Evolutionary conservation across 2,113 vertebrate genomes (phyloP).

Genomic region (Prunella fulvescens): DNA sequence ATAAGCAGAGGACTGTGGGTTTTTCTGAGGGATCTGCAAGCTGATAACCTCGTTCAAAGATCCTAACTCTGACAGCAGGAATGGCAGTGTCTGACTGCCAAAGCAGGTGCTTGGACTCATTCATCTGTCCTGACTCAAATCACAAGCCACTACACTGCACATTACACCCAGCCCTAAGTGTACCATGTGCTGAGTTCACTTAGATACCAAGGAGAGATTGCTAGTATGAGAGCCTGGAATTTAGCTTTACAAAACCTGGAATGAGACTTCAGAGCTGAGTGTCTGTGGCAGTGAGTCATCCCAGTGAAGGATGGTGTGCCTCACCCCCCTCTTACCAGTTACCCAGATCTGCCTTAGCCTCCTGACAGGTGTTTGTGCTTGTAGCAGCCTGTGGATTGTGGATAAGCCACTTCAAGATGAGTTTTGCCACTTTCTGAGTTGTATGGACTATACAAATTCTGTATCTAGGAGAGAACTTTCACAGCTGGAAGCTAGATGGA

Average conservation of each 20-base stretch:
- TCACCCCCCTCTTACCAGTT: neutral
- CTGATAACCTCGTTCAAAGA: neutral
- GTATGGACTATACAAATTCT: neutral
- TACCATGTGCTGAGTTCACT: neutral
- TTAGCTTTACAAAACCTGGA: neutral
- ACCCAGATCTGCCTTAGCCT: neutral
- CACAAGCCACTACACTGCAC: neutral
- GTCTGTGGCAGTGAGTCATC: neutral
- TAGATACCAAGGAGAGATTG: neutral
- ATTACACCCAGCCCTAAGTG: neutral
- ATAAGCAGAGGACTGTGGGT: neutral
- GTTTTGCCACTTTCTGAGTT: neutral
- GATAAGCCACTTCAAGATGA: neutral
- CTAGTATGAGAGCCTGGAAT: neutral
- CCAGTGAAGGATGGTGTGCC: neutral
- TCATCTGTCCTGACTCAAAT: neutral
- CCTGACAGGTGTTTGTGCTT: neutral
- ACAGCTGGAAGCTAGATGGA: neutral
- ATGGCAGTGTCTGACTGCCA: neutral
- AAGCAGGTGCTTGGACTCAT: neutral
- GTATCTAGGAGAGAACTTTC: neutral
- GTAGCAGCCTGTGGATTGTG: neutral
- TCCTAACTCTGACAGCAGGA: neutral
- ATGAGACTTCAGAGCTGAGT: neutral
- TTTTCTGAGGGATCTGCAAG: neutral